A percentile compares a stretch with the other conserved stretches of the same genome.
These are phyloP conservation scores for Euplagia quadripunctaria DNA, from an alignment of 2,888 invertebrate genomes.

Conservation along the genomic window DNA sequence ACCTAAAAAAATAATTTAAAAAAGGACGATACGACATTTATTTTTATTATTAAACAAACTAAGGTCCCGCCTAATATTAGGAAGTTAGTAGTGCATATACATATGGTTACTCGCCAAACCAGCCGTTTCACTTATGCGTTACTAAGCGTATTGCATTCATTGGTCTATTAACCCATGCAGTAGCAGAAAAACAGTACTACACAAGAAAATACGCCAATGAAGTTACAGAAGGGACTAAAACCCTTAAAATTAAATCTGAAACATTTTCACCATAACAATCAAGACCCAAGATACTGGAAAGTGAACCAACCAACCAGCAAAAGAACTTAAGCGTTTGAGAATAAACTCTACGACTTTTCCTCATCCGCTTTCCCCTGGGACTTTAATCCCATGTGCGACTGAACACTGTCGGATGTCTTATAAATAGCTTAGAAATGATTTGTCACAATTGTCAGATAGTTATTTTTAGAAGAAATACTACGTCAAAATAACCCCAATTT, in stretches of 20 bases:
- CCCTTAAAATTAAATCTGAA: not conserved
- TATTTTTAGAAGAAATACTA: not conserved
- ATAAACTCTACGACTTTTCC: constrained; percentile 35
- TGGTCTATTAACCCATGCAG: no score
- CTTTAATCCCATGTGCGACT: constrained; percentile 22
- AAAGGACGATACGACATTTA: no score
- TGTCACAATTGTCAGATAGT: not conserved
- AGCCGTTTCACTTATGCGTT: no score
- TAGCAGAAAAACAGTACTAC: no score
- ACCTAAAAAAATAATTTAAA: no score
- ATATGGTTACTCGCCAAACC: no score
- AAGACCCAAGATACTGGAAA: constrained; percentile 22
- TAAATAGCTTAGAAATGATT: not conserved
- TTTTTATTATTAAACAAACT: no score
- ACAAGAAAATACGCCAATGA: not conserved
- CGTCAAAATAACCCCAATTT: no score
- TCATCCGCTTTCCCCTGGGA: constrained; percentile 38
- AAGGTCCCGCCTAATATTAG: no score
- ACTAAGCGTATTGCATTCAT: no score
- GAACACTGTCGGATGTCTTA: not conserved
- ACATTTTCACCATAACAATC: constrained; percentile 19
- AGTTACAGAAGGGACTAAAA: not conserved
- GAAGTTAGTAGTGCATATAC: no score
- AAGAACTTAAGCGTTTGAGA: constrained; percentile 26
- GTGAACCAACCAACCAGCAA: constrained; percentile 14